Base-by-base conservation (phyloP, 2,797 vertebrate genomes). In the Pipistrellus kuhlii region DNA sequence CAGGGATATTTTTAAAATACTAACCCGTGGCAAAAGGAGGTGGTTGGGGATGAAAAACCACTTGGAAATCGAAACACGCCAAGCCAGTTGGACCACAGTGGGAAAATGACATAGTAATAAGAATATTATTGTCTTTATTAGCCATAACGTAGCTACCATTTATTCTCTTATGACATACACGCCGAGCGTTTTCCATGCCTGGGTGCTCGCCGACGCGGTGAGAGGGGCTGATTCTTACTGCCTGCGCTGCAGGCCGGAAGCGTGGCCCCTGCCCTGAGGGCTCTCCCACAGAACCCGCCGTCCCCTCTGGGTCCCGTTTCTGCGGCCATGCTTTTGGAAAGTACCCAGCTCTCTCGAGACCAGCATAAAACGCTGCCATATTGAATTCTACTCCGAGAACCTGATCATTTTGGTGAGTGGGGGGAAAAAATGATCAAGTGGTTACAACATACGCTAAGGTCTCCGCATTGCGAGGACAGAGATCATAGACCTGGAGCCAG, bases 21-120 rank as follows among this genome's bases (percentile, higher is more conserved):
- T 69, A 94, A 84, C 78, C 88, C 38, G 35, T 69, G 48, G 91
- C 85, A 88, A 94, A 95, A 88, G 55, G 88, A 91, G 71, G 78
- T 30, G 84, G 53, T 76, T 85, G 48, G 0, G 55, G 94, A 92
- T 86, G 62, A 62, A 95, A 93, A 90, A 80, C 27, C 44, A 8
- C 25, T 75, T 77, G 12, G 59, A 87, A 86, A 94, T 14, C 12
- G 77, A 95, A 87, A 51, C 27, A 59, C 55, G 80, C 38, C n/a
- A 73, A 82, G 32, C 12, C 48, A 30, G 32, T 17, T 32, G 68
- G 92, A 84, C 13, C 18, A 88, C 25, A 38, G 0, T 30, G 68
- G 72, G 44, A 64, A 78, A 93, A 81, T 2, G 68, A n/a, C 21
- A 51, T 23, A 59, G 80, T 69, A 69, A 14, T 66, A 91, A 41